These are phyloP conservation scores for Halisarca cf. caerulea DNA, from an alignment of 37 sponge, comb jelly and placozoan species.

Conservation along the genomic window DNA sequence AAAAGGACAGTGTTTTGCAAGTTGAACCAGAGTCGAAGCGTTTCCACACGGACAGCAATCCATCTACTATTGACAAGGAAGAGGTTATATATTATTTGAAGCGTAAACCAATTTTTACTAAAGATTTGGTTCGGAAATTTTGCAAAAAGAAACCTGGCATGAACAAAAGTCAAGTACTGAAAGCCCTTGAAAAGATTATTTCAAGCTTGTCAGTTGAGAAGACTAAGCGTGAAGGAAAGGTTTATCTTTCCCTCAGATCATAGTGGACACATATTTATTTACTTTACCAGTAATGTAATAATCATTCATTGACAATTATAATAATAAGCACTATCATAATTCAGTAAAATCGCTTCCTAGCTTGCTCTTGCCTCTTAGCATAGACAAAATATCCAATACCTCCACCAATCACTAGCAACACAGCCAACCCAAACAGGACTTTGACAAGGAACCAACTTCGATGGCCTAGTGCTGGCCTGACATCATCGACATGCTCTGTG, in stretches of 20 bases:
- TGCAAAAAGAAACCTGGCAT: slow-evolving; percentile 72
- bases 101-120: slow-evolving; percentile 86
- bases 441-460: slow-evolving; percentile 34
- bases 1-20: background rate
- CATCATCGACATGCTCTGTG: slow-evolving; percentile 73
- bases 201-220: slow-evolving; percentile 55
- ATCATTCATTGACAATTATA: too few relatives aligned
- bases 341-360: slow-evolving; percentile 48
- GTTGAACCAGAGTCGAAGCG: slow-evolving; percentile 58
- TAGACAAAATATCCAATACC: slow-evolving; percentile 54
- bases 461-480: slow-evolving; percentile 33
- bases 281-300: too few relatives aligned
- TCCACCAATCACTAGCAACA: slow-evolving; percentile 35
- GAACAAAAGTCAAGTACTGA: slow-evolving; percentile 62
- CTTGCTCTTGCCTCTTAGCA: slow-evolving; percentile 27
- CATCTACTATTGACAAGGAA: slow-evolving; percentile 63
- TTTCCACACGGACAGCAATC: slow-evolving; percentile 30
- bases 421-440: slow-evolving; percentile 35
- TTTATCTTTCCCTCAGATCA: slow-evolving; percentile 58
- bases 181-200: slow-evolving; percentile 54
- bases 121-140: slow-evolving; percentile 84
- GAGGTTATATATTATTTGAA: slow-evolving; percentile 77
- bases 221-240: slow-evolving; percentile 60
- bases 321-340: background rate
- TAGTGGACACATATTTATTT: background rate